Base-by-base conservation (phyloP, 2,888 invertebrate species). In the Sphaerophoria taeniata region DNA sequence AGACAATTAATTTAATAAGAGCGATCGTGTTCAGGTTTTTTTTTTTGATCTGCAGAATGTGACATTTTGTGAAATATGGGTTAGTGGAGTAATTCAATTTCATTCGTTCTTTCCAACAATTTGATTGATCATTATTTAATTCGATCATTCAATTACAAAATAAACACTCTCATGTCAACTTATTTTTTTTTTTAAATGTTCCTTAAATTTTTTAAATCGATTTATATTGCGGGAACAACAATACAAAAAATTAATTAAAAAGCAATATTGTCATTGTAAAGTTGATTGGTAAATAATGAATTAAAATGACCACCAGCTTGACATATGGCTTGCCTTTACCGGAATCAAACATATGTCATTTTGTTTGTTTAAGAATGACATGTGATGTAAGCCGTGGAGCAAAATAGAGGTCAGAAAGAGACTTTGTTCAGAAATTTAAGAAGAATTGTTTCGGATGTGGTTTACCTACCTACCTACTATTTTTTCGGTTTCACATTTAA, bases 1-100 rank as follows among this genome's bases (percentile, higher is more conserved):
- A 77, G 53, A 67, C 77, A 82, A 72, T 82, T 77, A 77, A 82
- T 82, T 77, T 55, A 77, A 82, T 77, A 77, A 82, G 77, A 82
- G 72, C 60, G 77, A 82, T 82, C 67, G 61, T 61, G 33, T 31
- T 39, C 61, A 36, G 39, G 2, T 24, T 24, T 24, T 24, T 24
- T 69, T 14, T 79, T 33, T 49, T 63, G 43, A 11, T 43, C 43
- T 9, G 43, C 43, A 43, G 43, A 43, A 11, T 11, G 43, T 43
- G 39, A 39, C 24, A 24, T 24, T 31, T 61, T 56, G 14, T 33
- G 56, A 72, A 43, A 82, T 77, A 77, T 82, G 77, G 82, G 82
- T 77, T 61, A 82, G 69, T 82, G 56, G 82, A 82, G 72, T 82
- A 73, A 58, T 51, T 80, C 47, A 63, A 53, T 76, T 76, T 58